These are phyloP conservation scores for Dicerorhinus sumatrensis DNA, from an alignment of 2,113 vertebrate genomes.

Conservation along the genomic window DNA sequence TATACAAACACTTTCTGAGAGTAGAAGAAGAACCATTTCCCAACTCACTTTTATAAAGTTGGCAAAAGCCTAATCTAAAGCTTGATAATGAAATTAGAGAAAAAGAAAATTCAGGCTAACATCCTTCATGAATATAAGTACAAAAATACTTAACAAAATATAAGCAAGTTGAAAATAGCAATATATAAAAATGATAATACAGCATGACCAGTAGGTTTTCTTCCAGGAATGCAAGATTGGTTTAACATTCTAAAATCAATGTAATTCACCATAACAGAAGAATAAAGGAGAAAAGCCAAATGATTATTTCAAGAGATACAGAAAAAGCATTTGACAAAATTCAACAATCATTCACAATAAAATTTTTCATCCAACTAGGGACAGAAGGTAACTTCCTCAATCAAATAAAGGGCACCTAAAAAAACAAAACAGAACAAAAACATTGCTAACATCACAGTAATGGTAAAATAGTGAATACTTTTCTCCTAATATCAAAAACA, in stretches of 20 bases:
- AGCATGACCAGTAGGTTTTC: background rate
- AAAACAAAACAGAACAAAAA: background rate
- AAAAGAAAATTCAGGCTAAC: background rate
- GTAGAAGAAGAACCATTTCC: no score
- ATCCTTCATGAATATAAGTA: background rate
- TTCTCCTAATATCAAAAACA: background rate
- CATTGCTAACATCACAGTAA: background rate
- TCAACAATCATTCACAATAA: background rate
- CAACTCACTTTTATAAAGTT: background rate
- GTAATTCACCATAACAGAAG: background rate
- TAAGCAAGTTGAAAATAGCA: background rate
- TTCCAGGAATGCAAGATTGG: slow-evolving; percentile 1
- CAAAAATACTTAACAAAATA: slow-evolving; percentile 15
- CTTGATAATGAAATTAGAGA: background rate
- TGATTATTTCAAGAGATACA: slow-evolving; percentile 11
- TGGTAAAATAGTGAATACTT: background rate
- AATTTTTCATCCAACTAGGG: background rate
- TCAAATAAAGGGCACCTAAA: background rate
- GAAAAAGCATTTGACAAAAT: background rate
- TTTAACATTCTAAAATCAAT: slow-evolving; percentile 33
- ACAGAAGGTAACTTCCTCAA: background rate
- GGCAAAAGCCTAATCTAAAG: background rate
- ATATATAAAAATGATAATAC: background rate
- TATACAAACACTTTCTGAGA: background rate
- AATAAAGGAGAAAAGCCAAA: slow-evolving; percentile 12